A percentile compares a stretch with the other conserved stretches of the same genome.
Evolutionary conservation across 2,797 vertebrate species (phyloP).

Genomic region (Merluccius polli): DNA sequence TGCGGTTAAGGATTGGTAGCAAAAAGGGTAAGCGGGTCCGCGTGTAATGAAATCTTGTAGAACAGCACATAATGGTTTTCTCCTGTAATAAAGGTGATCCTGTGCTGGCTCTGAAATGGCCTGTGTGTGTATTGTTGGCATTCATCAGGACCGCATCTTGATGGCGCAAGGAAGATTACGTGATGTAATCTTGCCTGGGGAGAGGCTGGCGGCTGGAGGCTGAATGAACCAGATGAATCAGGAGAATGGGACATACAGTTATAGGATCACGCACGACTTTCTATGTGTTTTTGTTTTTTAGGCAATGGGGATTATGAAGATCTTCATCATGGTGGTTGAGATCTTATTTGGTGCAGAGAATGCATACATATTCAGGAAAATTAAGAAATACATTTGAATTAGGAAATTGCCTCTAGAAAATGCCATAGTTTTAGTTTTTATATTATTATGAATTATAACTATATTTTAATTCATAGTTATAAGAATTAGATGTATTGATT

Average conservation of each 20-base stretch:
- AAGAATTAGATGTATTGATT: neutral
- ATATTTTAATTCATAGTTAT: neutral
- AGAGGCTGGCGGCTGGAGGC: constrained; percentile 25
- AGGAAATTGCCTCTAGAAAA: neutral
- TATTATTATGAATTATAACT: neutral
- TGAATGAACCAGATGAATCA: constrained; percentile 62
- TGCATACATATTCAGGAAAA: neutral
- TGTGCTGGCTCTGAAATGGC: constrained; percentile 46
- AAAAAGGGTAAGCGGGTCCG: constrained; percentile 56
- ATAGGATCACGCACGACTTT: neutral
- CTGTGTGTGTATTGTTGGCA: constrained; percentile 57
- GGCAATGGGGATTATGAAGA: neutral
- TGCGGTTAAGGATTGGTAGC: neutral
- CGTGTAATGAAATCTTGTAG: constrained; percentile 49
- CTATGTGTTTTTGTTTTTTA: no score
- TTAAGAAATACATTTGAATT: neutral
- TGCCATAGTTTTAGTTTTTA: neutral
- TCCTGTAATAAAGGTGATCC: constrained; percentile 55
- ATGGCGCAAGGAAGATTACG: constrained; percentile 64
- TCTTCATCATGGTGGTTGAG: neutral
- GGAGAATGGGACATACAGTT: constrained; percentile 50
- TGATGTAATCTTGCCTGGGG: constrained; percentile 55
- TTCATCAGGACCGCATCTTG: constrained; percentile 65
- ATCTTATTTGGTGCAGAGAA: neutral
- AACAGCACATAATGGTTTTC: constrained; percentile 57